A percentile compares a stretch with the other conserved stretches of the same genome.
Evolutionary conservation across 2,888 invertebrate species (phyloP).

Genomic region (Oxytorus armatus): DNA sequence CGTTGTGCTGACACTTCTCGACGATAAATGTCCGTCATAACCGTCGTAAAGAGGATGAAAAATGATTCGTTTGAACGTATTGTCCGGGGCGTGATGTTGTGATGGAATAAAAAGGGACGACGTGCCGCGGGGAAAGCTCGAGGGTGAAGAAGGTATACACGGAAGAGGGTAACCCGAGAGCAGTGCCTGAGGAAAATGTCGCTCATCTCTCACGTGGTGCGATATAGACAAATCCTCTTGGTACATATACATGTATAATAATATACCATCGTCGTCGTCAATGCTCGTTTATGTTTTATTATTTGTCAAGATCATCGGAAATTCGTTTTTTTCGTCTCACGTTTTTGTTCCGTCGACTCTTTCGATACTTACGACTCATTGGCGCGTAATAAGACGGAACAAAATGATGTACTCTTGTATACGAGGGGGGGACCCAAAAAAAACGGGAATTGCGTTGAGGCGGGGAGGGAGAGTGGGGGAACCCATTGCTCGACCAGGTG

Average conservation of each 20-base stretch:
- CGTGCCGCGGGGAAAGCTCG: slow-evolving; percentile 16
- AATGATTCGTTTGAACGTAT: slow-evolving; percentile 57
- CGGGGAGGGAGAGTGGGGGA: no score
- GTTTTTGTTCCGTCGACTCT: no score
- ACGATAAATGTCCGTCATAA: slow-evolving; percentile 38
- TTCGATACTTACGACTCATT: no score
- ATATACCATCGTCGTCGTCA: no score
- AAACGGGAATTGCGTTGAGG: no score
- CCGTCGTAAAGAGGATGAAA: slow-evolving; percentile 56
- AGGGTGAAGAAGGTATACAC: slow-evolving; percentile 20
- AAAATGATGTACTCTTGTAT: no score
- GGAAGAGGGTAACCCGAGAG: background rate
- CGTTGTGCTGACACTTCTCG: slow-evolving; percentile 17
- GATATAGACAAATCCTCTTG: slow-evolving; percentile 19
- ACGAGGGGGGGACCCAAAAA: no score
- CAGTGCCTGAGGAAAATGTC: slow-evolving; percentile 10
- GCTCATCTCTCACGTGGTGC: background rate
- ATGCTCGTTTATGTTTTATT: no score
- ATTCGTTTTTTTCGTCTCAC: no score
- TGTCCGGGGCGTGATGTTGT: slow-evolving; percentile 24
- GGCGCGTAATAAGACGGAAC: no score
- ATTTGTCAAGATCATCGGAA: no score
- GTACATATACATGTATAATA: background rate
- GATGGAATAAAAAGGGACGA: slow-evolving; percentile 41
- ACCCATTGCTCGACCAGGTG: no score